Conservation (phyloP, 2,888 invertebrate genomes). For the Mesorhabditis sp. region DNA sequence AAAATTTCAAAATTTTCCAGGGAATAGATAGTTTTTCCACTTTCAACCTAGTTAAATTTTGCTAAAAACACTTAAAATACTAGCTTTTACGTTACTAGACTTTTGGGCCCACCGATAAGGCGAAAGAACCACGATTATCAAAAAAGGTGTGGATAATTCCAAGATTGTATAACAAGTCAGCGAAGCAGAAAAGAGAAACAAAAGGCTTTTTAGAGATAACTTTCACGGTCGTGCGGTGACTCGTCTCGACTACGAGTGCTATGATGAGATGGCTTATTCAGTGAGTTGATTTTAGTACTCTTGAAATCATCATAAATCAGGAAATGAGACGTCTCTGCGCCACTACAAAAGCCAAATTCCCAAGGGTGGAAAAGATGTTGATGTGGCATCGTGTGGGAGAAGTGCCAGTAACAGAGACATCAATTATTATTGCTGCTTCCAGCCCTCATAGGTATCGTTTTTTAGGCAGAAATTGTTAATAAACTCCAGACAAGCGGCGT, state of each 20-base stretch:
- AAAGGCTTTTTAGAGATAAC: constrained; percentile 23
- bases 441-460: constrained; percentile 40
- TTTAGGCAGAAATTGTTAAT: neutral
- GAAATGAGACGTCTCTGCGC: neutral
- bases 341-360: neutral
- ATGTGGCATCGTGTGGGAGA: constrained; percentile 19
- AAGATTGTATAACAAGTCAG: too few species aligned
- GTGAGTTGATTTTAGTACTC: neutral
- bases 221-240: constrained; percentile 42
- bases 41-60: too few species aligned
- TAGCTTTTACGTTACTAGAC: too few species aligned
- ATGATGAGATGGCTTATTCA: constrained; percentile 52
- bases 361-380: neutral
- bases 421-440: constrained; percentile 49
- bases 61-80: too few species aligned
- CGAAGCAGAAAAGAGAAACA: too few species aligned
- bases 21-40: too few species aligned
- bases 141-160: too few species aligned
- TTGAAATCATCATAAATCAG: neutral
- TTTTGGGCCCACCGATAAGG: too few species aligned
- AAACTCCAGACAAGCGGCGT: constrained; percentile 31
- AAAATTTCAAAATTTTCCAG: too few species aligned
- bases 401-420: constrained; percentile 46
- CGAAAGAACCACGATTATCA: too few species aligned
- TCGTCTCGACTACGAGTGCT: constrained; percentile 47